Base-by-base conservation (phyloP, 2,113 vertebrate genomes). In the Odobenus rosmarus region DNA sequence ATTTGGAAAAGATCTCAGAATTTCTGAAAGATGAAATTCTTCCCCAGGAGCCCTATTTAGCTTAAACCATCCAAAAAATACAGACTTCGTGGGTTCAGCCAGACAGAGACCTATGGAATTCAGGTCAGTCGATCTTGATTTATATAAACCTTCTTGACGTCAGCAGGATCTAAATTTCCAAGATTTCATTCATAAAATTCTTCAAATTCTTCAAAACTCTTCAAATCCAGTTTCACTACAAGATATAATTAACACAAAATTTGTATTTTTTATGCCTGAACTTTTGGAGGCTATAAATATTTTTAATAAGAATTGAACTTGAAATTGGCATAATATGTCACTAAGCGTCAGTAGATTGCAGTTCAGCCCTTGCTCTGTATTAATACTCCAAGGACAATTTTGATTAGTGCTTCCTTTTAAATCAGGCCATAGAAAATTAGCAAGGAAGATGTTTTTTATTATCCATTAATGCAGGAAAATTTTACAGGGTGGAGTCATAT, bases 291-390 rank as follows among this genome's bases (percentile, higher is more conserved):
- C 16, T 57, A 1, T 36, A 33, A 14, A 28, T 90, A 4, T 42
- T 49, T 85, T 80, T n/a, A 33, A 2, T 79, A 62, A 42, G 42
- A 53, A 49, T 8, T 67, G 23, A 67, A 82, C 53, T 26, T 67
- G 11, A 36, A 36, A 55, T 7, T 11, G 21, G 26, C 33, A 2
- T 7, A 8, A 19, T 13, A 13, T 0, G 0, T 62, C 24, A 46
- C n/a, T 18, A 0, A 59, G 42, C 3, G 4, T 1, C 0, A 0
- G 3, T 59, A 74, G 74, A 24, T 42, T 18, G 24, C 0, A 1
- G 0, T 3, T 57, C 49, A 23, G 12, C 5, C 46, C 7, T 86
- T 23, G 15, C 39, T 84, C 39, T 74, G 0, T 8, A 14, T 14
- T 42, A 42, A 46, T 2, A 18, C 15, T 6, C 23, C 4, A 18